Evolutionary conservation across 2,888 invertebrate species (phyloP), one percentile per base, ranked within the genome.

Genomic region (Athripsodes cinereus): DNA sequence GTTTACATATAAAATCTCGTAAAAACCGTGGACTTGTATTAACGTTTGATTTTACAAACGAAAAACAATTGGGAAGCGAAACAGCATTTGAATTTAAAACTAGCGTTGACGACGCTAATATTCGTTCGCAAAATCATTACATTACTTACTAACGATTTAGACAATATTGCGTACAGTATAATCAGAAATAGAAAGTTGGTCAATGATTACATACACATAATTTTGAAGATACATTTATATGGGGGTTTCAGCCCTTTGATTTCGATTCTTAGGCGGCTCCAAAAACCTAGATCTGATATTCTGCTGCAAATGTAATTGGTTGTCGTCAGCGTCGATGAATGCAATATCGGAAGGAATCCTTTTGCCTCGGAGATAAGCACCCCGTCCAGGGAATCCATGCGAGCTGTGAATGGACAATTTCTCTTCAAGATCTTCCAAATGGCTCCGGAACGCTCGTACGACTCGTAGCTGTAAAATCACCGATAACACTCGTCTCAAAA

Each of bases 381-480:
- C 91, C 73, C 89, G 85, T 81, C 88, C 89, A 82, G 91, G 91
- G 80, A 92, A 87, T 76, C 92, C 92, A 79, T 92, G 92, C 79
- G 93, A 88, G 84, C 95, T 95, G 87, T 96, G 96, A 79, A 96
- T 89, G 78, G 96, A 96, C 78, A 97, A 93, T 72, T 96, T 90
- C 82, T 99, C 98, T 83, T 95, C 97, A 83, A 98, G 84, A 84
- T 98, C 98, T 87, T 99, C 98, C 86, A 99, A 86, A 74, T 91
- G 96, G 73, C 96, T 96, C 85, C 92, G 96, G 92, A 98, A 99
- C 77, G 98, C 98, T 84, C 96, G 93, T 83, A 98, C 96, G 82
- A 99, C 98, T 82, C 98, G 94, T 84, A 98, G 90, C 98, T 98
- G 96, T 85, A 92, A 92, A 13, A 18, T 11, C n/a, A 50, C 18